These are phyloP conservation scores for Amphiprion clarkii DNA, from an alignment of 2,797 vertebrate genomes.

Conservation along the genomic window DNA sequence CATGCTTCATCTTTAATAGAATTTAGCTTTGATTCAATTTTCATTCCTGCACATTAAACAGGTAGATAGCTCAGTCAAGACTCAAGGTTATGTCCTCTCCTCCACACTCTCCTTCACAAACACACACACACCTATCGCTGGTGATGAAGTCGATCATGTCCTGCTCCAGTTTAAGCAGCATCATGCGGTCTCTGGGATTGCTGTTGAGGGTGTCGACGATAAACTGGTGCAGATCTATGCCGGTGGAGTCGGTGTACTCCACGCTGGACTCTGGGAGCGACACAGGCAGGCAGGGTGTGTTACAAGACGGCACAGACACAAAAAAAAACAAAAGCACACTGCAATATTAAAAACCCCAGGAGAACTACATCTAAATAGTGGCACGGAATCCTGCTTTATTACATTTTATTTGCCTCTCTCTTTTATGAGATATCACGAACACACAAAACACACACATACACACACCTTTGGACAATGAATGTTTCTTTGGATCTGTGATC, in stretches of 20 bases:
- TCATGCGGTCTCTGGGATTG: conserved; percentile 97
- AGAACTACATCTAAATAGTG: conserved; percentile 58
- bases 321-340: conserved; percentile 33
- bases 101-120: conserved; percentile 12
- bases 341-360: conserved; percentile 59
- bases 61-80: conserved; percentile 8
- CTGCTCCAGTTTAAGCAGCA: conserved; percentile 96
- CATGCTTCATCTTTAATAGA: conserved; percentile 4
- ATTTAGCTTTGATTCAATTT: not conserved
- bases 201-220: conserved; percentile 94
- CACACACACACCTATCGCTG: conserved; percentile 90
- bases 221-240: conserved; percentile 96
- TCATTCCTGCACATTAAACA: conserved; percentile 3
- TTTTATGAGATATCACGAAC: conserved; percentile 65
- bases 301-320: conserved; percentile 39
- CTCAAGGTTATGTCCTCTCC: conserved; percentile 27
- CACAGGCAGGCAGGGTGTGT: conserved; percentile 21
- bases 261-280: conserved; percentile 88
- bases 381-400: conserved; percentile 59
- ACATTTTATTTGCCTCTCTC: conserved; percentile 58
- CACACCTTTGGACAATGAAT: conserved; percentile 92
- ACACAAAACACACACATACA: conserved; percentile 64
- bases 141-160: conserved; percentile 97
- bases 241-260: conserved; percentile 96
- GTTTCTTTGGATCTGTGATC: conserved; percentile 88